phyloP scores from a whole-genome alignment of 2,888 invertebrate genomes.

The Drosophila limbata region DNA sequence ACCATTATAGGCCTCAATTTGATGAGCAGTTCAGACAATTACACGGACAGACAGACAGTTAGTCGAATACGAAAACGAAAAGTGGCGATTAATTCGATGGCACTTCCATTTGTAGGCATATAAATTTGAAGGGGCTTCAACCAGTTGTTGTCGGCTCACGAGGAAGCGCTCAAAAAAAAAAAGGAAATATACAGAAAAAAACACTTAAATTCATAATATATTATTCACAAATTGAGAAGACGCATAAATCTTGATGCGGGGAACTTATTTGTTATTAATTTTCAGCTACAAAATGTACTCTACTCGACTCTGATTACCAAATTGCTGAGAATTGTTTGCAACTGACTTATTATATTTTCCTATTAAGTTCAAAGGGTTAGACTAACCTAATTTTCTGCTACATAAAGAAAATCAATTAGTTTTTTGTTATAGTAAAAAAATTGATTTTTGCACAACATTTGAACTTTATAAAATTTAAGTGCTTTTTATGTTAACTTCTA shows the following conservation, averaged over 20 bases:
- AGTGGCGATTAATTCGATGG: constrained; percentile 77
- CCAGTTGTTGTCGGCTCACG: constrained; percentile 36
- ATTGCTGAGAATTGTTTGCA: background rate
- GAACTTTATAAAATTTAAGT: too few relatives aligned
- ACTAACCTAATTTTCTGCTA: too few relatives aligned
- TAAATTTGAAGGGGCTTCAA: constrained; percentile 60
- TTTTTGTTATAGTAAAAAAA: background rate
- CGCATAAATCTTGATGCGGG: constrained; percentile 40
- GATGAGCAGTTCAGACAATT: constrained; percentile 43
- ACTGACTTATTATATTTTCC: background rate
- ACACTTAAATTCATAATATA: constrained; percentile 52
- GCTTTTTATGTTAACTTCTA: too few relatives aligned
- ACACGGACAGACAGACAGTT: constrained; percentile 15
- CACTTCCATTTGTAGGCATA: constrained; percentile 77
- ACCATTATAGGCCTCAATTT: constrained; percentile 60
- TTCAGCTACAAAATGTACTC: background rate
- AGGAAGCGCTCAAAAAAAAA: constrained; percentile 33
- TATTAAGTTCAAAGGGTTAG: too few relatives aligned
- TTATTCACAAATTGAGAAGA: constrained; percentile 52
- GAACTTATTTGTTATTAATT: constrained; percentile 4
- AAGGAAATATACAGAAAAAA: constrained; percentile 35
- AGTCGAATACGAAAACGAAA: constrained; percentile 46
- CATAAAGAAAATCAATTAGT: background rate
- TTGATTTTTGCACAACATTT: background rate
- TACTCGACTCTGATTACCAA: constrained; percentile 24